Conservation (phyloP, 2,888 invertebrate species). For the Drosophila niveifrons region DNA sequence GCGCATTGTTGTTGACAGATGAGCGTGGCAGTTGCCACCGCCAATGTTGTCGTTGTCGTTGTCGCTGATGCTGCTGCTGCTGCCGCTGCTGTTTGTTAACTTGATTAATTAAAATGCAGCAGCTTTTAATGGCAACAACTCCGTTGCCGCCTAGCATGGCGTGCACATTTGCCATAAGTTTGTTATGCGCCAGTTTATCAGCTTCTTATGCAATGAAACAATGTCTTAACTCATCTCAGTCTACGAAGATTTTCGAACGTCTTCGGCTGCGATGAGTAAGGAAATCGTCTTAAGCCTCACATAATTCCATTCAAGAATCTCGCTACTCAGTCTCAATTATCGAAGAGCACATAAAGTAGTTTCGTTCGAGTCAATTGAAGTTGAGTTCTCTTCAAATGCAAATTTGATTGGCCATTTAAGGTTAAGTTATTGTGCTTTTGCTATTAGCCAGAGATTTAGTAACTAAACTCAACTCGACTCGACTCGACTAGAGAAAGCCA, state of each 20-base stretch:
- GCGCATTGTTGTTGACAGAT: slow-evolving; percentile 77
- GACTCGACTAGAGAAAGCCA: background rate
- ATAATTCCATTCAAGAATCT: no score
- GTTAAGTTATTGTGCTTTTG: background rate
- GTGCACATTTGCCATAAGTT: slow-evolving; percentile 68
- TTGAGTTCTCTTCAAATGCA: background rate
- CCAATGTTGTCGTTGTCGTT: background rate
- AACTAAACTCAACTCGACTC: background rate
- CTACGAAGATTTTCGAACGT: slow-evolving; percentile 9
- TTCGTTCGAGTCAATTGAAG: slow-evolving; percentile 3
- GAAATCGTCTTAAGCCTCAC: no score
- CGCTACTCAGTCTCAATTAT: no score
- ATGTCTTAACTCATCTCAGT: slow-evolving; percentile 27
- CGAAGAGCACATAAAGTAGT: background rate
- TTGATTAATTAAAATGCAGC: slow-evolving; percentile 79
- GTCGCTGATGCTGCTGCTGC: slow-evolving; percentile 17
- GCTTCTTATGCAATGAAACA: slow-evolving; percentile 62
- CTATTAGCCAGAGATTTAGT: background rate
- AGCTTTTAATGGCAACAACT: slow-evolving; percentile 60
- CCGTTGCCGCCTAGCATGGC: slow-evolving; percentile 37
- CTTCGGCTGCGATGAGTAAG: background rate
- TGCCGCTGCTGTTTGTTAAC: slow-evolving; percentile 67
- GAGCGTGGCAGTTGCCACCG: slow-evolving; percentile 39
- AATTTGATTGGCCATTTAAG: slow-evolving; percentile 4
- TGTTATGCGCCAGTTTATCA: slow-evolving; percentile 65